Evolutionary conservation across 2,113 vertebrate genomes (phyloP).

Genomic region (Alouatta palliata): DNA sequence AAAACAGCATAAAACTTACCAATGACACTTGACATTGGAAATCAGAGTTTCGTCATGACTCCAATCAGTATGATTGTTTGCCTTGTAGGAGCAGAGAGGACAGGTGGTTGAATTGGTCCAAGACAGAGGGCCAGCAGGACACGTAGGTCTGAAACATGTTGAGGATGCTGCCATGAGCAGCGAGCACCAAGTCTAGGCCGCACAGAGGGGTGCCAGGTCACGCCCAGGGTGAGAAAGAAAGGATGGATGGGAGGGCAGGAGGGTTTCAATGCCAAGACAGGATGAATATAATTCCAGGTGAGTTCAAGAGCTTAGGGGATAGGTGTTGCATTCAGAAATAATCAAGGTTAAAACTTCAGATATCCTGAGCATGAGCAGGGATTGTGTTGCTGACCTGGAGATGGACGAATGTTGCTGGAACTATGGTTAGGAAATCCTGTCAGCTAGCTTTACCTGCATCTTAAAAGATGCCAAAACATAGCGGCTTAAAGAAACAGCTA

Average conservation of each 20-base stretch:
- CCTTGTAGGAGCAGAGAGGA: neutral
- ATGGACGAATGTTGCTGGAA: neutral
- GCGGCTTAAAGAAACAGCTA: neutral
- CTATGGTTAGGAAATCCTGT: neutral
- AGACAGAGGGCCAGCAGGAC: neutral
- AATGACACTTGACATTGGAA: neutral
- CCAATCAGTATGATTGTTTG: neutral
- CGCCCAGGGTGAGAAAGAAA: neutral
- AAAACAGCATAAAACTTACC: neutral
- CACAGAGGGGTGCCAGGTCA: neutral
- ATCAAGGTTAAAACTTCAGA: neutral
- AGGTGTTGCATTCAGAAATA: neutral
- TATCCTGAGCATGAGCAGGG: neutral
- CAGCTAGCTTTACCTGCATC: neutral
- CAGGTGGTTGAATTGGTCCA: too few species aligned
- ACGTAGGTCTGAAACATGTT: neutral
- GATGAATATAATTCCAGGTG: neutral
- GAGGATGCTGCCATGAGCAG: neutral
- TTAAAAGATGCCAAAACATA: neutral
- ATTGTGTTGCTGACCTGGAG: neutral
- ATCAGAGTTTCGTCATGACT: neutral
- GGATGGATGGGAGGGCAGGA: too few species aligned
- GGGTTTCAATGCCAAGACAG: neutral
- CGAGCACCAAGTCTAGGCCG: neutral
- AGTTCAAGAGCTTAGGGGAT: neutral